These are phyloP conservation scores for Columbina picui DNA, from an alignment of 2,113 vertebrate species.

Conservation along the genomic window DNA sequence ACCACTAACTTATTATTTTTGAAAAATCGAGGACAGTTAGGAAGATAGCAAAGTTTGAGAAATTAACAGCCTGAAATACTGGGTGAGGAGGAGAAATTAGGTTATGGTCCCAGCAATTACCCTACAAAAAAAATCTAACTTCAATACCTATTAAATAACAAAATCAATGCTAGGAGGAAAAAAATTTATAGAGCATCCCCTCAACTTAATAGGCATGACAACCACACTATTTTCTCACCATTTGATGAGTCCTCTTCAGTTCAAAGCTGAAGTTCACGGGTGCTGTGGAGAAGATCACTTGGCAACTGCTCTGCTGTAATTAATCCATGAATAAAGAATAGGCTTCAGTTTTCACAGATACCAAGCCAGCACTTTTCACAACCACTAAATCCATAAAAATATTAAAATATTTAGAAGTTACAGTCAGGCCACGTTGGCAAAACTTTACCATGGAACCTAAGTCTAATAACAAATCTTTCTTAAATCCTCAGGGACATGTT, in stretches of 20 bases:
- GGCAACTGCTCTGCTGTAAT: slow-evolving; percentile 41
- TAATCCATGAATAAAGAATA: slow-evolving; percentile 38
- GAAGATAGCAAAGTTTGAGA: slow-evolving; percentile 6
- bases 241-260: background rate
- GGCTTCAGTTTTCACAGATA: slow-evolving; percentile 35
- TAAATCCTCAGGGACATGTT: background rate
- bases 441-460: background rate
- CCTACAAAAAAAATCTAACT: background rate
- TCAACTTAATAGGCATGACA: background rate
- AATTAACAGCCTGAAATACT: background rate
- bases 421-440: background rate
- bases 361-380: slow-evolving; percentile 6
- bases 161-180: background rate
- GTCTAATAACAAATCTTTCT: background rate
- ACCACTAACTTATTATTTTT: background rate
- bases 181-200: background rate
- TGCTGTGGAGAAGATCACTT: slow-evolving; percentile 12
- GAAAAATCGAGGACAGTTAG: background rate
- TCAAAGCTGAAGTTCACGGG: slow-evolving; percentile 10
- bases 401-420: background rate
- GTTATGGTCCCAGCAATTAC: background rate
- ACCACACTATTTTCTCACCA: slow-evolving; percentile 24
- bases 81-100: background rate
- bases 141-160: background rate
- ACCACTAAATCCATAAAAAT: slow-evolving; percentile 1